Base-by-base conservation (phyloP, 1,140 invertebrate species). In the Agrilus planipennis region DNA sequence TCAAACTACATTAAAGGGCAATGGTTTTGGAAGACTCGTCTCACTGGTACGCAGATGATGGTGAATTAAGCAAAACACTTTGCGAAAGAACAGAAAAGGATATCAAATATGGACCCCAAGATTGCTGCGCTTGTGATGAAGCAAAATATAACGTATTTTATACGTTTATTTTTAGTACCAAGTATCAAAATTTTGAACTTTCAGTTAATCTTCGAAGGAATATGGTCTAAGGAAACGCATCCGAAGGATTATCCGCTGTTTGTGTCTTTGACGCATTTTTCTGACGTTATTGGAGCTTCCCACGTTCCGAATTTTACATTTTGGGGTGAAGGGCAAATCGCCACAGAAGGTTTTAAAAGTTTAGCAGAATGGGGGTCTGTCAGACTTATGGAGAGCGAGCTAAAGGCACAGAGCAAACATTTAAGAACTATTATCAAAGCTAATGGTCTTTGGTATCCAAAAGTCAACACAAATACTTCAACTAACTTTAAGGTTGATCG, bases 221-320 rank as follows among this genome's bases (percentile, higher is more conserved):
- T 95, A 14, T 99, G 96, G 96, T 93, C 91, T 0, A 78, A 86
- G 39, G 72, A 81, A 53, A 97, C 92, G 0, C 96, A 99, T 64
- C 94, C 95, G 0, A 96, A 91, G 67, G 88, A 97, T 60, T 99
- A 89, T 65, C 96, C 95, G 4, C 78, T 81, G 49, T 80, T 83
- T 9, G 58, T 76, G 14, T 91, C 86, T 81, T 65, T 96, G 46
- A 91, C 93, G 0, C 94, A 99, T 63, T 99, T 99, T 68, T 97
- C 92, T 9, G 94, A 99, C 64, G 75, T 99, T 17, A 89, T 99
- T 48, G 96, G 95, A 0, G 94, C 91, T 4, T 86, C 88, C 0
- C 96, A 99, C 57, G 82, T 81, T 30, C 71, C 75, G 0, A 85
- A 89, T 54, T 99, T 92, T 58, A 76, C 77, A 9, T 89, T 99